A percentile compares a stretch with the other conserved stretches of the same genome.
These are phyloP conservation scores for Peromyscus nudipes DNA, from an alignment of 2,797 vertebrate genomes.

Conservation along the genomic window DNA sequence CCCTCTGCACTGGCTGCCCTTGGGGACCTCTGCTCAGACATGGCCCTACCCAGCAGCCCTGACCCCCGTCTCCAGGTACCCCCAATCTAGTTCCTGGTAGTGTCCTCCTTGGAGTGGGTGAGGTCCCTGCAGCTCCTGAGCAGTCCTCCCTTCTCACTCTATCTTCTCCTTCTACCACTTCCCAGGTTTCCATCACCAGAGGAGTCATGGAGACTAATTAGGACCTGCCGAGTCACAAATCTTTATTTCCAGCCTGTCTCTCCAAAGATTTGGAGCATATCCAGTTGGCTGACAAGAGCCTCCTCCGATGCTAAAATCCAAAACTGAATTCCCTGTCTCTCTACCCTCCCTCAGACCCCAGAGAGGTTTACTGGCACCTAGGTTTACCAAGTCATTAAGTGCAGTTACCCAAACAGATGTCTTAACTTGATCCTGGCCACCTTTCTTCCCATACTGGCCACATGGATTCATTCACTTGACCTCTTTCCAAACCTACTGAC, in stretches of 20 bases:
- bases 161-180: constrained; percentile 65
- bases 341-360: neutral
- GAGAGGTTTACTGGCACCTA: neutral
- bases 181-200: constrained; percentile 74
- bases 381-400: neutral
- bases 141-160: constrained; percentile 51
- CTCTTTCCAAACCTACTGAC: neutral
- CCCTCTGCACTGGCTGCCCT: neutral
- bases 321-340: neutral
- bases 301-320: constrained; percentile 23
- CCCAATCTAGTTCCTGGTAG: neutral
- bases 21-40: neutral
- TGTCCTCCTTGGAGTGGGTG: neutral
- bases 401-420: constrained; percentile 1
- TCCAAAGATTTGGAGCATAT: constrained; percentile 58
- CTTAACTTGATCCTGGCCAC: neutral
- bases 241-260: constrained; percentile 73
- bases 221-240: constrained; percentile 75
- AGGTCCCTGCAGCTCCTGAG: neutral
- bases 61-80: neutral
- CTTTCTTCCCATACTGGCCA: neutral
- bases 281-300: neutral
- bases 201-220: constrained; percentile 73
- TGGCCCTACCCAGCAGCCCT: neutral
- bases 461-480: neutral